Evolutionary conservation across 1,140 invertebrate species (phyloP).

Genomic region (Camponotus vicinus): DNA sequence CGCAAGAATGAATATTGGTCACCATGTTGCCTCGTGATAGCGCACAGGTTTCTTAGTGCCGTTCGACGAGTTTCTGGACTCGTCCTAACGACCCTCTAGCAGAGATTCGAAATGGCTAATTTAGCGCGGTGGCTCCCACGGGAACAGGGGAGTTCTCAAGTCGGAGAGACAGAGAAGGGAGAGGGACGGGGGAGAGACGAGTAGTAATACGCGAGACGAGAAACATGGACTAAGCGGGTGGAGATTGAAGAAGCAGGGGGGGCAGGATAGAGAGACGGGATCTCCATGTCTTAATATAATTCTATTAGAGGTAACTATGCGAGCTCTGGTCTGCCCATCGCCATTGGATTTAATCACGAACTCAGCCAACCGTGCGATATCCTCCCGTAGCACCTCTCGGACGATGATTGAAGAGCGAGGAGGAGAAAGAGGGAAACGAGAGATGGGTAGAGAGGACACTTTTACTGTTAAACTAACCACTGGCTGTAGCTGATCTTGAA

Average conservation of each 20-base stretch:
- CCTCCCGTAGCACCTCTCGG: constrained; percentile 70
- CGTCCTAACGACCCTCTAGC: constrained; percentile 78
- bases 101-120: constrained; percentile 86
- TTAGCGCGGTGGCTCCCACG: constrained; percentile 81
- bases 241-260: constrained; percentile 8
- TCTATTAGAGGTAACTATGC: constrained; percentile 86
- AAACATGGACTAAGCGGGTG: constrained; percentile 6
- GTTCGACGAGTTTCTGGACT: constrained; percentile 64
- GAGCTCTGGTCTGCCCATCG: constrained; percentile 80
- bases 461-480: constrained; percentile 81
- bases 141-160: constrained; percentile 74
- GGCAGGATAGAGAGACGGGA: constrained; percentile 36
- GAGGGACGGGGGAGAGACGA: constrained; percentile 71
- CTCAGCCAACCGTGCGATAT: constrained; percentile 83
- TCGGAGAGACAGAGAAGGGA: constrained; percentile 63
- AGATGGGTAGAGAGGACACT: constrained; percentile 60
- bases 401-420: constrained; percentile 25
- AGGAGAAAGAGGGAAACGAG: neutral
- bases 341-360: constrained; percentile 85
- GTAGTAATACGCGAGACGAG: constrained; percentile 56
- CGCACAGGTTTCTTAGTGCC: constrained; percentile 36
- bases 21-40: neutral
- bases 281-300: constrained; percentile 84
- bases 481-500: constrained; percentile 18
- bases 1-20: constrained; percentile 38